Evolutionary conservation across 2,113 vertebrate genomes (phyloP).

Genomic region (Podocnemis expansa): DNA sequence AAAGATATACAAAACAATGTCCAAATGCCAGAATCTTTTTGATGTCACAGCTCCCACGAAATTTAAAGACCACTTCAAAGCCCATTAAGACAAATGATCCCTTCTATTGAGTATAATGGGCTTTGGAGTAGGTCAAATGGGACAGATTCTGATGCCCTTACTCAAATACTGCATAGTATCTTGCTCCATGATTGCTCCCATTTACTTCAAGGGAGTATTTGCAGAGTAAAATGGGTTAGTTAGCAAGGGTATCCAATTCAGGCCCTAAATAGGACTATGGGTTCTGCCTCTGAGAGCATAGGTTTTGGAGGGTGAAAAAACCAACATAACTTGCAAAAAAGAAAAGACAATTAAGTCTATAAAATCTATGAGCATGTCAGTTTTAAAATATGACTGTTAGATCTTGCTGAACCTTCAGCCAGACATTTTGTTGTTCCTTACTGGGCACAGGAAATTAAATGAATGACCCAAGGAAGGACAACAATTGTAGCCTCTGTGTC

Average conservation of each 20-base stretch:
- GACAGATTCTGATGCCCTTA: neutral
- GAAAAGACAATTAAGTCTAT: neutral
- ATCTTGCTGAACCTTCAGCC: neutral
- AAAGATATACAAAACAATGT: neutral
- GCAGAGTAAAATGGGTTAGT: rapidly evolving
- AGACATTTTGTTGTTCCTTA: neutral
- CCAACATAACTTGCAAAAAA: neutral
- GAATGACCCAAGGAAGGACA: neutral
- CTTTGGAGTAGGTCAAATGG: neutral
- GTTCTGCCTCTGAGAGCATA: rapidly evolving
- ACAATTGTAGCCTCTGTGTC: neutral
- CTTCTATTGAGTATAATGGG: neutral
- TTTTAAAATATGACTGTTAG: neutral
- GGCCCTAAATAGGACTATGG: neutral
- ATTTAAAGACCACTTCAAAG: neutral
- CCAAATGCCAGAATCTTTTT: neutral
- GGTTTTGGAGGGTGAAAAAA: rapidly evolving
- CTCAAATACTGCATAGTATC: neutral
- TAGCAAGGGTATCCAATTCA: rapidly evolving
- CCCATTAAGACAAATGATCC: neutral
- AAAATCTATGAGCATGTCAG: rapidly evolving
- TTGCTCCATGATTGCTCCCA: neutral
- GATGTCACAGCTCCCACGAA: neutral
- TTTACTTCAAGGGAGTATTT: neutral
- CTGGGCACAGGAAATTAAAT: neutral